Evolutionary conservation across 2,888 invertebrate genomes (phyloP).

Genomic region (Elmis aenea): DNA sequence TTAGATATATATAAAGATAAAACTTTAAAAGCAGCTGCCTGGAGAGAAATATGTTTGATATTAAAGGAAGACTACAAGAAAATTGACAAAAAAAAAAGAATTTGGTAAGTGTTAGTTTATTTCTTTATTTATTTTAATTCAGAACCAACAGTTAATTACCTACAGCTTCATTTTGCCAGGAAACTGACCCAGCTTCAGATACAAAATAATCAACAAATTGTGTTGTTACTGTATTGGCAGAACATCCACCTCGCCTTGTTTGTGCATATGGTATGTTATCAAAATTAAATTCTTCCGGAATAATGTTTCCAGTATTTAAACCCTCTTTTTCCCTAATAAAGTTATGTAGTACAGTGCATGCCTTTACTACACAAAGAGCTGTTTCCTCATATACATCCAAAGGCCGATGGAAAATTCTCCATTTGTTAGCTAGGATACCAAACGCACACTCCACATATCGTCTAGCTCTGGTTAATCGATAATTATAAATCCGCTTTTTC

Average conservation of each 20-base stretch:
- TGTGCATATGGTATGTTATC: background rate
- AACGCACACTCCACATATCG: slow-evolving; percentile 35
- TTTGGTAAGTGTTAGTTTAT: too few relatives aligned
- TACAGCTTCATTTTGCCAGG: background rate
- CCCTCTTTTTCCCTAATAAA: slow-evolving; percentile 14
- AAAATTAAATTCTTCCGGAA: background rate
- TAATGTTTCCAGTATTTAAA: background rate
- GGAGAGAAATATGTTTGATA: too few relatives aligned
- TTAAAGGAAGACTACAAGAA: too few relatives aligned
- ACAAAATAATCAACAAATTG: background rate
- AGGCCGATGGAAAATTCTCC: slow-evolving; percentile 30
- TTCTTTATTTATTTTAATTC: too few relatives aligned
- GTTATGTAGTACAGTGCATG: too few relatives aligned
- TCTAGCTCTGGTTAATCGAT: slow-evolving; percentile 28
- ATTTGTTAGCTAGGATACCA: slow-evolving; percentile 38
- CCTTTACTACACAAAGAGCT: slow-evolving; percentile 1
- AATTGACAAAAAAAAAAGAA: too few relatives aligned
- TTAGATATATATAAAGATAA: too few relatives aligned
- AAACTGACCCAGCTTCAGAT: slow-evolving; percentile 1
- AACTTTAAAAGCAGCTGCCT: too few relatives aligned
- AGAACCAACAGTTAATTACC: too few relatives aligned
- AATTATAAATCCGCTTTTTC: slow-evolving; percentile 30
- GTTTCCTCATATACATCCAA: slow-evolving; percentile 8
- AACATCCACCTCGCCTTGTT: background rate
- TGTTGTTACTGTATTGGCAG: too few relatives aligned